A percentile compares a stretch with the other conserved stretches of the same genome.
Evolutionary conservation across 2,888 invertebrate genomes (phyloP).

Genomic region (Chrysolina haemoptera): DNA sequence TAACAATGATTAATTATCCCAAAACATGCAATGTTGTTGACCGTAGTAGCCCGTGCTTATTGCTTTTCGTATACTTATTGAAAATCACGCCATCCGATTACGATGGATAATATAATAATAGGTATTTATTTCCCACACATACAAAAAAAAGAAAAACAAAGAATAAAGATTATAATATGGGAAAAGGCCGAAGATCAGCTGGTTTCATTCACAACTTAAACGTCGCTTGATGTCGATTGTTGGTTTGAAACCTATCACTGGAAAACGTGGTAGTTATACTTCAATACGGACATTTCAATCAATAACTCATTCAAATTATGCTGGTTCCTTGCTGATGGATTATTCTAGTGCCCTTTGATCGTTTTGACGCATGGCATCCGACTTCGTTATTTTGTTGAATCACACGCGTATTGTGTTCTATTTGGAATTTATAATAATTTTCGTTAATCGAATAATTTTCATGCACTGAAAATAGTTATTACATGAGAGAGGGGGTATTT

Average conservation of each 20-base stretch:
- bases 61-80: neutral
- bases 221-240: neutral
- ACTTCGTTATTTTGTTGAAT: neutral
- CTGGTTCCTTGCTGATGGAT: neutral
- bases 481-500: too few species aligned
- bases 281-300: conserved; percentile 19
- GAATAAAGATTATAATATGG: too few species aligned
- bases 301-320: conserved; percentile 10
- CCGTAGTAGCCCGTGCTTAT: neutral
- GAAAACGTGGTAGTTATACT: neutral
- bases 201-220: neutral
- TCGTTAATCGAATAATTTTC: neutral
- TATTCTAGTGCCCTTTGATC: neutral
- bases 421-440: neutral
- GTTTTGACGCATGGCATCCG: neutral
- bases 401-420: neutral
- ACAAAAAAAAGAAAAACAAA: too few species aligned
- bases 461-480: too few species aligned
- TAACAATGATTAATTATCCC: neutral
- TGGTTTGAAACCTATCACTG: neutral
- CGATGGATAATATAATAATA: neutral
- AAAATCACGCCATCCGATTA: neutral
- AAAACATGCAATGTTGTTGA: conserved; percentile 1
- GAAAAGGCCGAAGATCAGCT: too few species aligned
- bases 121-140: too few species aligned